A percentile compares a stretch with the other conserved stretches of the same genome.
Conservation (phyloP, 2,797 vertebrate species). For the Delichon dasypus region DNA sequence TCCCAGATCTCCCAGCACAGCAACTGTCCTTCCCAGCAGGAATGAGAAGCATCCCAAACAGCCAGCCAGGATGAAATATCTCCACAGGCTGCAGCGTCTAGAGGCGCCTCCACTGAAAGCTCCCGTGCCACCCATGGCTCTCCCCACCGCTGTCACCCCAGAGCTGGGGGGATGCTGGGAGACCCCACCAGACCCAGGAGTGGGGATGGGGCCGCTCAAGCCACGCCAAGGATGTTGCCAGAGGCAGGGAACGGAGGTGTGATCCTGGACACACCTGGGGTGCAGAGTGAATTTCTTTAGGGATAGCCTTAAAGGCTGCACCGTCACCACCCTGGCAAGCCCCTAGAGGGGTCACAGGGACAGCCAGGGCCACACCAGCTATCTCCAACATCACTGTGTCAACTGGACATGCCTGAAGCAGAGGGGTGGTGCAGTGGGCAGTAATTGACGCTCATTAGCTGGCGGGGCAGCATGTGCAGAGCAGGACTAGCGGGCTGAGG, state of each 20-base stretch:
- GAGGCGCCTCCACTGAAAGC: not conserved
- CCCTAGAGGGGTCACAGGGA: not conserved
- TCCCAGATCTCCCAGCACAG: slow-evolving; percentile 61
- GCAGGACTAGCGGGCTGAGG: rapidly evolving
- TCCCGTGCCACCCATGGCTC: not conserved
- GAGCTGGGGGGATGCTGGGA: rapidly evolving
- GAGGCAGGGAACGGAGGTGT: not conserved
- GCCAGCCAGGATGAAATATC: slow-evolving; percentile 45
- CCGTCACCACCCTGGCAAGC: rapidly evolving
- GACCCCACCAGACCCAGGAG: not conserved
- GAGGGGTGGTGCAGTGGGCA: not conserved
- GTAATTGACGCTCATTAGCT: not conserved
- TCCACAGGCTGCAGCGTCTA: not conserved
- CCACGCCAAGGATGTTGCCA: rapidly evolving
- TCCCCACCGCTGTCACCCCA: rapidly evolving
- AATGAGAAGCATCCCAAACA: slow-evolving; percentile 70
- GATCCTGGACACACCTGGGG: not conserved
- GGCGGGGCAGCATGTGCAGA: rapidly evolving
- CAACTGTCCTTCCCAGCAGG: slow-evolving; percentile 68
- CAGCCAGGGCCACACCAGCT: not conserved
- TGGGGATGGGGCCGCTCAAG: rapidly evolving
- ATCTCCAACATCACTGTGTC: not conserved
- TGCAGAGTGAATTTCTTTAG: not conserved
- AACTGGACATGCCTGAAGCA: too few relatives aligned
- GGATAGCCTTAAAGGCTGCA: not conserved